phyloP scores from a whole-genome alignment of 2,113 vertebrate species.

The Seriola dumerili region DNA sequence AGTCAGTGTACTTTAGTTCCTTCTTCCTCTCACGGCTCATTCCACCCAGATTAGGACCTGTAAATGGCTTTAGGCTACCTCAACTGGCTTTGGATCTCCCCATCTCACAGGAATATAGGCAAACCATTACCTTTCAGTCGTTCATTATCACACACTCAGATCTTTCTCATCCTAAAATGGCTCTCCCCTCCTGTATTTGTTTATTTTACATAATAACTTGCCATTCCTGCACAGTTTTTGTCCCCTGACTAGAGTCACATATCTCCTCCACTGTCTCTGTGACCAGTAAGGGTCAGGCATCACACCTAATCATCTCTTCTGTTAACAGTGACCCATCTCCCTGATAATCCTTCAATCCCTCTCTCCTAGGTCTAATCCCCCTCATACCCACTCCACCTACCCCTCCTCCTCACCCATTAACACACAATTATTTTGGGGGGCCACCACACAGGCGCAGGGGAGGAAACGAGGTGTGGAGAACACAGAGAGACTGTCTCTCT shows the following conservation, averaged over 20 bases:
- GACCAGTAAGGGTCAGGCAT: conserved; percentile 66
- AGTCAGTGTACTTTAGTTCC: conserved; percentile 76
- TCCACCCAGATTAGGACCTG: conserved; percentile 77
- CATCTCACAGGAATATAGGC: conserved; percentile 49
- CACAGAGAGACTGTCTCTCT: conserved; percentile 74
- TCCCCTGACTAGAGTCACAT: conserved; percentile 39
- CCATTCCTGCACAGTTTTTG: conserved; percentile 13
- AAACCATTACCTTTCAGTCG: conserved; percentile 57
- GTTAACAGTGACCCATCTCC: conserved; percentile 77
- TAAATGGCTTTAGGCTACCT: conserved; percentile 68
- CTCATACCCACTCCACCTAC: conserved; percentile 11
- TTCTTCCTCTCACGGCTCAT: conserved; percentile 79
- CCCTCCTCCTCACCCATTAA: conserved; percentile 78
- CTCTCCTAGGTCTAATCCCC: conserved; percentile 57
- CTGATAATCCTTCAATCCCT: conserved; percentile 63
- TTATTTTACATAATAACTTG: not conserved
- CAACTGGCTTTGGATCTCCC: conserved; percentile 52
- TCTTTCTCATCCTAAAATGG: conserved; percentile 6
- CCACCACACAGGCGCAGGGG: conserved; percentile 61
- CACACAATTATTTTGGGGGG: conserved; percentile 81
- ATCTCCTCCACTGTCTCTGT: conserved; percentile 22
- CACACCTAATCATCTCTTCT: conserved; percentile 70
- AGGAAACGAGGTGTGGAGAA: conserved; percentile 85
- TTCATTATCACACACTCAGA: conserved; percentile 53
- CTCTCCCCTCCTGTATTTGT: not conserved